Conservation (phyloP, 2,797 vertebrate genomes). For the Nannoperca australis region DNA sequence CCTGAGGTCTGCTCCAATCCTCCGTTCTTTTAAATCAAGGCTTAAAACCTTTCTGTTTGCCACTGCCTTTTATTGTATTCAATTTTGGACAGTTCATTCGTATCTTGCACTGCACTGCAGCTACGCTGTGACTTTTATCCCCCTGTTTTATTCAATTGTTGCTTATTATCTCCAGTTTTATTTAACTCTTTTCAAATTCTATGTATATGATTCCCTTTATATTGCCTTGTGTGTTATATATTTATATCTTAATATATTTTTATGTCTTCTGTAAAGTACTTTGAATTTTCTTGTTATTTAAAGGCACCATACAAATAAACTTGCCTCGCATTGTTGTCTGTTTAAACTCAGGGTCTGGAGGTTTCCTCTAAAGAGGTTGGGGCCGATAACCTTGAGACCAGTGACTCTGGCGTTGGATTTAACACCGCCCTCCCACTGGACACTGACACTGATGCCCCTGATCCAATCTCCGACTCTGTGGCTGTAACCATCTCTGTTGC, state of each 20-base stretch:
- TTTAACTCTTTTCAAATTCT: constrained; percentile 38
- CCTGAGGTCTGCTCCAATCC: constrained; percentile 58
- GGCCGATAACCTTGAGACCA: constrained; percentile 86
- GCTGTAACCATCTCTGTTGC: constrained; percentile 72
- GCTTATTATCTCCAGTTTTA: constrained; percentile 37
- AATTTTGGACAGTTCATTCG: constrained; percentile 34
- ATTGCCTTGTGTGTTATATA: constrained; percentile 30
- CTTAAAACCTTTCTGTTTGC: constrained; percentile 62
- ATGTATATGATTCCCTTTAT: constrained; percentile 26
- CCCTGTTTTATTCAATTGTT: constrained; percentile 48
- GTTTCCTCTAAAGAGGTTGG: constrained; percentile 87
- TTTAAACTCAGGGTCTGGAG: constrained; percentile 83
- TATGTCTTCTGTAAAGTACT: neutral
- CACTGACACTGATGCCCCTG: constrained; percentile 86
- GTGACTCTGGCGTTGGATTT: constrained; percentile 88
- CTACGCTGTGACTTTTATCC: constrained; percentile 44
- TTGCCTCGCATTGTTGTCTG: constrained; percentile 31
- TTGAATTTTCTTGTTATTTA: constrained; percentile 17
- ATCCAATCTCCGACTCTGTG: constrained; percentile 80
- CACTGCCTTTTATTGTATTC: constrained; percentile 52
- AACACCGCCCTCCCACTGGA: constrained; percentile 87
- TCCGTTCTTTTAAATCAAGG: constrained; percentile 57
- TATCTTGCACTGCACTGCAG: constrained; percentile 45
- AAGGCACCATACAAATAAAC: neutral
- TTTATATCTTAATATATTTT: constrained; percentile 8